Evolutionary conservation across 2,113 vertebrate species (phyloP).

Genomic region (Mesitornis unicolor): DNA sequence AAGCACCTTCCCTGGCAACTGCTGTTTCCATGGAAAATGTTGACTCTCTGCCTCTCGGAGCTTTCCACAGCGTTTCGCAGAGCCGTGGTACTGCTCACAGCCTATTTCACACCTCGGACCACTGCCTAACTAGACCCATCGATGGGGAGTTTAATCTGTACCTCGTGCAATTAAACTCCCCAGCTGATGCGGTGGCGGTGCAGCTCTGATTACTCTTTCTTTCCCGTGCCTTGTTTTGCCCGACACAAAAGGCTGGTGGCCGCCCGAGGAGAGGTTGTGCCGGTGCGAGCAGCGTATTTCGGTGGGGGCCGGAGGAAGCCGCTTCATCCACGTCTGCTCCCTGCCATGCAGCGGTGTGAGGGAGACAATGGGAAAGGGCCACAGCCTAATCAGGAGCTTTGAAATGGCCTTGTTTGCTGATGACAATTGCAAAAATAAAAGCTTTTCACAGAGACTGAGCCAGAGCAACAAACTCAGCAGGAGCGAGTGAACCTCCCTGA

Average conservation of each 20-base stretch:
- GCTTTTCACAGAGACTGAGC: not conserved
- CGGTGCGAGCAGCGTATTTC: not conserved
- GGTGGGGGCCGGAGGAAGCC: not conserved
- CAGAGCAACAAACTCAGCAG: not conserved
- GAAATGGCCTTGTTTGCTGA: not conserved
- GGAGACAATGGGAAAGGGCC: not conserved
- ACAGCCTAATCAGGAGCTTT: not conserved
- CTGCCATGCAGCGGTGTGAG: not conserved
- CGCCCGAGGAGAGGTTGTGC: not conserved
- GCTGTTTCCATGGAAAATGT: conserved; percentile 8
- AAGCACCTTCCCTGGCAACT: not conserved
- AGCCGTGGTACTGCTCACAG: rapidly evolving
- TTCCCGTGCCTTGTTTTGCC: not conserved
- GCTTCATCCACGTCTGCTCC: not conserved
- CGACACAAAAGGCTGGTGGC: not conserved
- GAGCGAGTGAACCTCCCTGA: not conserved
- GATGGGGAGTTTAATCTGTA: not conserved
- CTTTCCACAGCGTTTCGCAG: not conserved
- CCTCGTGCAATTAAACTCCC: not conserved
- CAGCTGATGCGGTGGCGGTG: rapidly evolving
- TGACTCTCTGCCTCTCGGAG: not conserved
- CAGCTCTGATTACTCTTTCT: not conserved
- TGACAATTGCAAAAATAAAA: not conserved
- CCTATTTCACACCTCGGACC: not conserved
- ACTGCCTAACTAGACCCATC: rapidly evolving